These are phyloP conservation scores for Heloderma charlesbogerti DNA, from an alignment of 2,113 vertebrate species.

Conservation along the genomic window DNA sequence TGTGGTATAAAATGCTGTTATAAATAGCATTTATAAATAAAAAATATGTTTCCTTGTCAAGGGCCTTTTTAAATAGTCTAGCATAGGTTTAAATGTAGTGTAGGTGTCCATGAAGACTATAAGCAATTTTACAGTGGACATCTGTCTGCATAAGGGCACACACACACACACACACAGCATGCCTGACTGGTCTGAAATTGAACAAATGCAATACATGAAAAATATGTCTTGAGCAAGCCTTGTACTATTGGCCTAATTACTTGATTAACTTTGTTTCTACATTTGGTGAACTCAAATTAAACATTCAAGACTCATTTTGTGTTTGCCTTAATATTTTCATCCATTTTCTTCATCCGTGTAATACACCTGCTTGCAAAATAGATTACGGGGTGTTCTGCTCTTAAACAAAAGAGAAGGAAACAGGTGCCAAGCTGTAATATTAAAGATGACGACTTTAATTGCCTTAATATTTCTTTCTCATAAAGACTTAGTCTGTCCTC, in stretches of 20 bases:
- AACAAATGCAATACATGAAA: background rate
- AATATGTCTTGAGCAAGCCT: constrained; percentile 2
- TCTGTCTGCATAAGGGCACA: background rate
- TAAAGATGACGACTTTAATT: constrained; percentile 43
- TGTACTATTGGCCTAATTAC: background rate
- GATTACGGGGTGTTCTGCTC: constrained; percentile 14
- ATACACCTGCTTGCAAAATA: constrained; percentile 21
- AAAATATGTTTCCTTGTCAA: background rate
- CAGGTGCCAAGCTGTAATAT: constrained; percentile 34
- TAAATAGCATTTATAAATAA: background rate
- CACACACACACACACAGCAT: too few species aligned
- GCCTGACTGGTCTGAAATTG: background rate
- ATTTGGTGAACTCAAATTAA: constrained; percentile 51
- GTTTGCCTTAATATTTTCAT: constrained; percentile 23
- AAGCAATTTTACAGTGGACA: background rate
- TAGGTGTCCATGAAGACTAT: background rate
- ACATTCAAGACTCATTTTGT: constrained; percentile 38
- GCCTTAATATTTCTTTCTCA: constrained; percentile 17
- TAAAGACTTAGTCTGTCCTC: constrained; percentile 8
- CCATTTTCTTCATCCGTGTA: background rate
- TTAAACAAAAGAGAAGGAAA: constrained; percentile 9
- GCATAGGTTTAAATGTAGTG: background rate
- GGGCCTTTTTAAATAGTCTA: background rate
- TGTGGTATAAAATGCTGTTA: background rate
- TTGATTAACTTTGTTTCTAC: constrained; percentile 39